Evolutionary conservation across 2,888 invertebrate genomes (phyloP).

Genomic region (Pammene fasciana): DNA sequence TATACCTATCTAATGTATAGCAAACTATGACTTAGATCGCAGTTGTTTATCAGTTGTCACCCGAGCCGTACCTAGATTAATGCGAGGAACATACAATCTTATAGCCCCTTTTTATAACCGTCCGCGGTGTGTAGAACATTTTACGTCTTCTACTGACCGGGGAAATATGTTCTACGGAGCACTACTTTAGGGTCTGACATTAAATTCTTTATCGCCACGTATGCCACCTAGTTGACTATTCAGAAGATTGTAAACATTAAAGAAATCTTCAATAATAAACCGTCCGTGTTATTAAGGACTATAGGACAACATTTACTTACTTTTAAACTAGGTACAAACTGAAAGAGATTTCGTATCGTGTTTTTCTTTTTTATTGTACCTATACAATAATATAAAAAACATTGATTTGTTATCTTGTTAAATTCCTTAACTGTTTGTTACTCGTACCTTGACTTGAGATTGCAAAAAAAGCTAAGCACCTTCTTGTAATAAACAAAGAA

Average conservation of each 20-base stretch:
- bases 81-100: background rate
- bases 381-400: no score
- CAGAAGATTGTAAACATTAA: background rate
- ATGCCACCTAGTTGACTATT: no score
- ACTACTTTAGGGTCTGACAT: background rate
- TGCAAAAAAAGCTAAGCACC: conserved; percentile 12
- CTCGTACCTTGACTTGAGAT: background rate
- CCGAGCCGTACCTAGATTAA: no score
- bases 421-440: background rate
- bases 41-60: conserved; percentile 1
- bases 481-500: conserved; percentile 21
- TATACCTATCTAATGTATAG: background rate
- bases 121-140: background rate
- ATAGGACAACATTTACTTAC: no score
- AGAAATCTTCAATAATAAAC: no score
- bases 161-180: background rate
- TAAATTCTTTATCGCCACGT: background rate
- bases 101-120: background rate
- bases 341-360: no score
- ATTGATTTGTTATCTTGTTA: no score
- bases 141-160: background rate
- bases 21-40: background rate
- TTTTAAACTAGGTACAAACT: no score
- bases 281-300: no score
- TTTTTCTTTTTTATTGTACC: no score